These are phyloP conservation scores for Ianthella basta DNA, from an alignment of 37 sponge, comb jelly and placozoan species.

Conservation along the genomic window DNA sequence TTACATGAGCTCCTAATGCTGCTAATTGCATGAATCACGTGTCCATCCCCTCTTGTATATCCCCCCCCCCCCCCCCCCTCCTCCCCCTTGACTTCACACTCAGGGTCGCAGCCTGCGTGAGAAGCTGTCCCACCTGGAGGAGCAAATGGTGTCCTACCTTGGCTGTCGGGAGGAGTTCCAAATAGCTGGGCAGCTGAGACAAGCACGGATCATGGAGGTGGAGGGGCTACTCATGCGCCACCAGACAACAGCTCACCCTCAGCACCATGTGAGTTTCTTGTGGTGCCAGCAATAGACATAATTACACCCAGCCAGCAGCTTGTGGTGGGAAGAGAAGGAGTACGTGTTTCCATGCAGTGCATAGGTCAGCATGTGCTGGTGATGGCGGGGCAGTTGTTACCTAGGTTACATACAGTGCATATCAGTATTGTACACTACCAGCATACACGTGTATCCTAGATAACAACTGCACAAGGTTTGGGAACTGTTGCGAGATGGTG, in stretches of 20 bases:
- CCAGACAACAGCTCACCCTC: neutral
- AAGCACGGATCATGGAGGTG: constrained; percentile 24
- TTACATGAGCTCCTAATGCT: no score
- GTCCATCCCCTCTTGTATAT: neutral
- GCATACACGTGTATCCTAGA: no score
- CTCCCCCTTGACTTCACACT: neutral
- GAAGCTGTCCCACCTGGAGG: constrained; percentile 16
- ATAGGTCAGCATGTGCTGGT: no score
- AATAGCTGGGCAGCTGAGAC: constrained; percentile 6
- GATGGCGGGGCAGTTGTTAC: no score
- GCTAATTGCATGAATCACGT: neutral
- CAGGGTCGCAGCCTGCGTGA: no score
- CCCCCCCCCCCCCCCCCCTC: constrained; percentile 14
- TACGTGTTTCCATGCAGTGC: no score
- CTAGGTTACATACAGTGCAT: no score
- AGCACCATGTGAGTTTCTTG: neutral
- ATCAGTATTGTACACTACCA: no score
- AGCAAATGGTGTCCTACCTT: constrained; percentile 46
- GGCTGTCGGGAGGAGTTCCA: constrained; percentile 41
- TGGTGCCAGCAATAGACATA: neutral
- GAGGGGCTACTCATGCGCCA: constrained; percentile 28
- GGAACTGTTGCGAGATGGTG: no score
- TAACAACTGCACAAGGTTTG: no score
- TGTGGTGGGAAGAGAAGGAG: no score
- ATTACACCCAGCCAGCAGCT: no score